Conservation (phyloP, 2,113 vertebrate species). For the Micromys minutus region DNA sequence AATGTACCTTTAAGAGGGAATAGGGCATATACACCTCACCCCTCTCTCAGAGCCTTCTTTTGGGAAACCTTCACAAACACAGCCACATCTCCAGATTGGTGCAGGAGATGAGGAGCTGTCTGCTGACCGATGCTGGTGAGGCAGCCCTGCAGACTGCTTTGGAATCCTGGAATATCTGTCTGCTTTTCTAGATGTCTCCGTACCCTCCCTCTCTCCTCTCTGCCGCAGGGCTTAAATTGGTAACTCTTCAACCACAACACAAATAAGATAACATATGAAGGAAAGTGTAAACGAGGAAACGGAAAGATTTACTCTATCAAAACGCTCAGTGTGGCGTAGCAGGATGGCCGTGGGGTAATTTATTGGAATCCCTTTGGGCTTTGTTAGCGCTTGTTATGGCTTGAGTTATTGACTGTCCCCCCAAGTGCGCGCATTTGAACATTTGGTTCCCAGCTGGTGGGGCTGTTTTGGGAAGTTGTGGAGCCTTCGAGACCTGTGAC, state of each 20-base stretch:
- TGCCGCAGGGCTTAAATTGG: background rate
- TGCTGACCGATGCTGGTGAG: slow-evolving; percentile 31
- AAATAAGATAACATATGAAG: slow-evolving; percentile 31
- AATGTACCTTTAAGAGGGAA: background rate
- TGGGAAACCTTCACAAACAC: background rate
- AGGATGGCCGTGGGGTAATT: background rate
- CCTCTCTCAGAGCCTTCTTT: background rate
- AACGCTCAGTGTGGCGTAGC: background rate
- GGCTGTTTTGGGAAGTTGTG: background rate
- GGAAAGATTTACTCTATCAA: background rate
- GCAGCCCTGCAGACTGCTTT: slow-evolving; percentile 63
- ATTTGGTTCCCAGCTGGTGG: background rate
- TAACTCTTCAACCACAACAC: background rate
- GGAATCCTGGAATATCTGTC: slow-evolving; percentile 43
- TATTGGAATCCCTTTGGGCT: background rate
- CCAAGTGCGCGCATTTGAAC: background rate
- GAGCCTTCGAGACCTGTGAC: background rate
- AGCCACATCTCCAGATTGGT: background rate
- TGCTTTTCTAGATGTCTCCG: background rate
- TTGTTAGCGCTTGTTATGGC: background rate
- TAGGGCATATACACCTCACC: background rate
- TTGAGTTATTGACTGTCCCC: background rate
- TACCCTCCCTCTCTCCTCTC: background rate
- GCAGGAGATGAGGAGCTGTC: slow-evolving; percentile 51
- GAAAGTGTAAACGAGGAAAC: slow-evolving; percentile 7